phyloP scores from a whole-genome alignment of 2,797 vertebrate genomes.

The Leuciscus waleckii region DNA sequence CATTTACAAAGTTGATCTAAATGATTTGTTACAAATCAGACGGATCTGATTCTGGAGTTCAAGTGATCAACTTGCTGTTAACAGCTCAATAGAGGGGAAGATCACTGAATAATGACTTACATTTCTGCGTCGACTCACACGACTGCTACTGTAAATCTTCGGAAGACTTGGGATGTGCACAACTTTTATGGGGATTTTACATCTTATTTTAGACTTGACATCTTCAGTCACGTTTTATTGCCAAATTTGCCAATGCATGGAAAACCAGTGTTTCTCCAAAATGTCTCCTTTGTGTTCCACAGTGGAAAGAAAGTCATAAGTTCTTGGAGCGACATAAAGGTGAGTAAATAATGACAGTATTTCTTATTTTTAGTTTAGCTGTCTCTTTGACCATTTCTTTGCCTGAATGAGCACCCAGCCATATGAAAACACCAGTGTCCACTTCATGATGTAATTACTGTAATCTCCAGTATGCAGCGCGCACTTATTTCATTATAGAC shows the following conservation, averaged over 20 bases:
- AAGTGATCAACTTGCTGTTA: neutral
- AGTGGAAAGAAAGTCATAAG: neutral
- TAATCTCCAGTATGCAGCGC: conserved; percentile 75
- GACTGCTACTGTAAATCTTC: neutral
- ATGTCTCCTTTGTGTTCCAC: neutral
- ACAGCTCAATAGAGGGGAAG: neutral
- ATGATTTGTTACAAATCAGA: neutral
- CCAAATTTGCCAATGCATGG: neutral
- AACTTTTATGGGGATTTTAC: neutral
- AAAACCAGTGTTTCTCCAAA: neutral
- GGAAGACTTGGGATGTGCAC: neutral
- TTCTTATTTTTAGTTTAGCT: neutral
- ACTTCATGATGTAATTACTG: conserved; percentile 72
- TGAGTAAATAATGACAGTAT: neutral
- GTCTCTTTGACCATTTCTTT: neutral
- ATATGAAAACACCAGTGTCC: conserved; percentile 36
- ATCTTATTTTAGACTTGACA: neutral
- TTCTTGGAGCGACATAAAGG: neutral
- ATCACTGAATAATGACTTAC: neutral
- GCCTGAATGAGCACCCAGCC: neutral
- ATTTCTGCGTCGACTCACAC: neutral
- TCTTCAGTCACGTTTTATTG: neutral
- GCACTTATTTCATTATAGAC: conserved; percentile 75
- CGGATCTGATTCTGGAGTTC: neutral
- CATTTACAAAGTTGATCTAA: neutral